phyloP scores from a whole-genome alignment of 2,113 vertebrate species.

The Podarcis raffonei region DNA sequence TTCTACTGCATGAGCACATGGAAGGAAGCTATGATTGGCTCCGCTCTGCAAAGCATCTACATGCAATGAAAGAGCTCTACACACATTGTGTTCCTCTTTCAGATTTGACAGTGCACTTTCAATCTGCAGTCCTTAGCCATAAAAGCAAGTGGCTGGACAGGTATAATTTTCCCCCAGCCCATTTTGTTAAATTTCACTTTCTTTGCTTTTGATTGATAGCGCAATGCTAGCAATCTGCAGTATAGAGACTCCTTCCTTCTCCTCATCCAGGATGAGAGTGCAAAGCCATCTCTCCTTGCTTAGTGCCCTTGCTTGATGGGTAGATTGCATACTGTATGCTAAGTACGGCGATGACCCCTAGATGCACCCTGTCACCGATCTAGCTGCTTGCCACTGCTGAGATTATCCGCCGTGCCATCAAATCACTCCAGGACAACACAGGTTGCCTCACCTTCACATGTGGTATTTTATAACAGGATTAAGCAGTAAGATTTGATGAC shows the following conservation, averaged over 20 bases:
- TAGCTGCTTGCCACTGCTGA: conserved; percentile 43
- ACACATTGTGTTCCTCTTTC: not conserved
- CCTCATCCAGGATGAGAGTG: conserved; percentile 14
- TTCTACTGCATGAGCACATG: not conserved
- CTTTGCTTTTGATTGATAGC: not conserved
- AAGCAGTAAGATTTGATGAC: conserved; percentile 63
- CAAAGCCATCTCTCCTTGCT: conserved; percentile 21
- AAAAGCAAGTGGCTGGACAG: conserved; percentile 15
- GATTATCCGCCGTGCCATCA: conserved; percentile 61
- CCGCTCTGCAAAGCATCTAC: not conserved
- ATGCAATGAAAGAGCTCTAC: not conserved
- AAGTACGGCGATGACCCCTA: conserved; percentile 1
- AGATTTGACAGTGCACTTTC: not conserved
- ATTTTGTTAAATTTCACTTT: not conserved
- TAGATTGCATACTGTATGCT: rapidly evolving
- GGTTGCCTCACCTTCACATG: conserved; percentile 53
- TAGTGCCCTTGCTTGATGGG: conserved; percentile 1
- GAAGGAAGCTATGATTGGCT: not conserved
- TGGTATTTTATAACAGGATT: conserved; percentile 37
- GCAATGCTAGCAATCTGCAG: not conserved
- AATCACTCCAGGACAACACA: conserved; percentile 53
- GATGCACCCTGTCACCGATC: conserved; percentile 59
- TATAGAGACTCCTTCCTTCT: not conserved
- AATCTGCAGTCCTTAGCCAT: not conserved
- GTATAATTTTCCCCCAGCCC: not conserved